phyloP scores from a whole-genome alignment of 2,113 vertebrate species.

The Mustela nigripes region DNA sequence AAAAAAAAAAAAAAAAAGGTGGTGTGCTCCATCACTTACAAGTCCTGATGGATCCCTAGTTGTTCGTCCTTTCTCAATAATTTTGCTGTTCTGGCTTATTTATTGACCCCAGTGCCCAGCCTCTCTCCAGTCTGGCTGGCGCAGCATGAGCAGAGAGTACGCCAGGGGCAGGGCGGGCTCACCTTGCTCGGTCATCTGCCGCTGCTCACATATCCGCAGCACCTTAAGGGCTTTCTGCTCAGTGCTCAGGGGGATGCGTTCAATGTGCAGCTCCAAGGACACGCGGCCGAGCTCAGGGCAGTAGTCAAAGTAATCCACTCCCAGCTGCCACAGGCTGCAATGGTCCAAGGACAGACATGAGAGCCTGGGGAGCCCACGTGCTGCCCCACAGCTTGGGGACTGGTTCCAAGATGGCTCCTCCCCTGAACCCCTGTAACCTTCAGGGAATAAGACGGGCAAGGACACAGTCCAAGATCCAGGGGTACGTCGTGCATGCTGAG shows the following conservation, averaged over 20 bases:
- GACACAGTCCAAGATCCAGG: rapidly evolving
- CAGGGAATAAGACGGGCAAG: neutral
- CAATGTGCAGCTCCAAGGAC: constrained; percentile 96
- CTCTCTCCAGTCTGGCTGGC: too few relatives aligned
- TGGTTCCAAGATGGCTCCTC: neutral
- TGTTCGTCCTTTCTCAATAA: neutral
- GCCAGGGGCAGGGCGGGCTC: neutral
- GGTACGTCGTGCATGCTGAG: neutral
- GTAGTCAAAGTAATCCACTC: constrained; percentile 97
- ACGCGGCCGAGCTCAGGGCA: constrained; percentile 94
- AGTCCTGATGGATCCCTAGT: neutral
- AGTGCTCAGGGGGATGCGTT: constrained; percentile 94
- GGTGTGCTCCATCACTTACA: neutral
- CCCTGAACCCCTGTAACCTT: neutral
- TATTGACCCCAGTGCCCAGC: neutral
- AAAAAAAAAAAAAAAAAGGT: neutral
- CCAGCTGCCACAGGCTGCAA: constrained; percentile 96
- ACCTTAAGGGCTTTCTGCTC: constrained; percentile 98
- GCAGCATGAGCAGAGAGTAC: rapidly evolving
- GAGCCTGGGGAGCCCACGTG: too few relatives aligned
- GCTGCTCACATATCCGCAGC: constrained; percentile 96
- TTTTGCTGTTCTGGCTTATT: too few relatives aligned
- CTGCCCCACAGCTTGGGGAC: neutral
- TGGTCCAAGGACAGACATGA: neutral
- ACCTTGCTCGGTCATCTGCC: constrained; percentile 99